These are phyloP conservation scores for Styela clava DNA, from an alignment of 23 tunicate genomes.

Conservation along the genomic window DNA sequence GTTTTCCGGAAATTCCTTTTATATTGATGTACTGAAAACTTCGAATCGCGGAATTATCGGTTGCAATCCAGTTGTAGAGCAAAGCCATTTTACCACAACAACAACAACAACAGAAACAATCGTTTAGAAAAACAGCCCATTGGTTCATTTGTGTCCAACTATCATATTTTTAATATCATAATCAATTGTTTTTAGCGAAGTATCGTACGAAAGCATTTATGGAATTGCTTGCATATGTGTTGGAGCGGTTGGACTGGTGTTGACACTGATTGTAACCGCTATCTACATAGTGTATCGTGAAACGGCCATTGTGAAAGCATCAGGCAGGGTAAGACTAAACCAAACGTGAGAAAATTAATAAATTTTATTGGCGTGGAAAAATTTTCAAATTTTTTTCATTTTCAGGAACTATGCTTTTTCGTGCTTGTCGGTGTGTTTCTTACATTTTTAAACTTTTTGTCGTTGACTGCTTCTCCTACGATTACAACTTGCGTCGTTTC, in stretches of 20 bases:
- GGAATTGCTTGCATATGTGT: slow-evolving; percentile 39
- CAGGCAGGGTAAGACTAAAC: slow-evolving; percentile 36
- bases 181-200: slow-evolving; percentile 19
- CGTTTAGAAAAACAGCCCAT: too few relatives aligned
- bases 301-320: slow-evolving; percentile 64
- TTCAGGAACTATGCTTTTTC: slow-evolving; percentile 60
- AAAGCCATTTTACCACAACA: too few relatives aligned
- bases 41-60: too few relatives aligned
- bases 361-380: neutral
- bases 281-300: slow-evolving; percentile 28
- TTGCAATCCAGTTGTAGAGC: too few relatives aligned
- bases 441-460: slow-evolving; percentile 30
- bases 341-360: neutral
- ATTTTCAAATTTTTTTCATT: neutral
- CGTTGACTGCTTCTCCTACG: slow-evolving; percentile 23
- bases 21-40: too few relatives aligned
- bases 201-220: slow-evolving; percentile 13
- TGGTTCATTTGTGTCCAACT: too few relatives aligned
- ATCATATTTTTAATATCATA: too few relatives aligned
- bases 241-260: slow-evolving; percentile 29
- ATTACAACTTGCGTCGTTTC: slow-evolving; percentile 32
- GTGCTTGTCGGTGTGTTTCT: slow-evolving; percentile 41
- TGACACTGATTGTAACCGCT: slow-evolving; percentile 23
- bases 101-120: too few relatives aligned
- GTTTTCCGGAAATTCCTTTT: too few relatives aligned